phyloP scores from a whole-genome alignment of 2,113 vertebrate species.

The Grus americana region DNA sequence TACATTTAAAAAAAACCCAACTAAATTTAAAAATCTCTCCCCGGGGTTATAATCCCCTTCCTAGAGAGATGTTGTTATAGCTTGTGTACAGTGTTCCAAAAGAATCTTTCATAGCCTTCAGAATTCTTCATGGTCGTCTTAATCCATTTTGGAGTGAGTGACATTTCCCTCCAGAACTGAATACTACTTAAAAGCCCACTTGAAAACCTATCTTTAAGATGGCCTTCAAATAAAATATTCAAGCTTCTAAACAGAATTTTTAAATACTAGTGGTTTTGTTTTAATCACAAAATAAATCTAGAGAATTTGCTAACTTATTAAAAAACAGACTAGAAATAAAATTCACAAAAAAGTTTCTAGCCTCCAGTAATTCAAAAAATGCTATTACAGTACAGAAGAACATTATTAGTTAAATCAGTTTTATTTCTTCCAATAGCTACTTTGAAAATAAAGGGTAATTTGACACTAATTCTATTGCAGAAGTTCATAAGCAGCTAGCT shows the following conservation, averaged over 20 bases:
- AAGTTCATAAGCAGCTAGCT: not conserved
- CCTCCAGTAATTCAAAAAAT: not conserved
- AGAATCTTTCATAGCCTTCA: not conserved
- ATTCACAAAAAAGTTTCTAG: not conserved
- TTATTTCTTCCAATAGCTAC: not conserved
- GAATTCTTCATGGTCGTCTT: not conserved
- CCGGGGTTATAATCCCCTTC: not conserved
- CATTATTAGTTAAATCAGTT: not conserved
- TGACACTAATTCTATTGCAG: not conserved
- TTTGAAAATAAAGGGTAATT: not conserved
- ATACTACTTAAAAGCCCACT: not conserved
- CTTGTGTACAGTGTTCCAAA: not conserved
- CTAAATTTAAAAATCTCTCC: not conserved
- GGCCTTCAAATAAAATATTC: constrained; percentile 2
- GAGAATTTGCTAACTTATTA: not conserved
- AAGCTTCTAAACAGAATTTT: not conserved
- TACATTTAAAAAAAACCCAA: not conserved
- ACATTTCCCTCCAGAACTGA: not conserved
- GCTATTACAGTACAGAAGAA: not conserved
- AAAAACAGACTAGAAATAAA: constrained; percentile 44
- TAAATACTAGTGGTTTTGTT: not conserved
- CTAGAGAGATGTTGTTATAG: not conserved
- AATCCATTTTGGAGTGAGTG: not conserved
- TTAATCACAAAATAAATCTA: constrained; percentile 1
- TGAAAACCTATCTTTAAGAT: not conserved